Percentiles rank a stretch among this genome's conserved stretches.
phyloP scores from a whole-genome alignment of 2,113 vertebrate genomes.

The Clarias magur region DNA sequence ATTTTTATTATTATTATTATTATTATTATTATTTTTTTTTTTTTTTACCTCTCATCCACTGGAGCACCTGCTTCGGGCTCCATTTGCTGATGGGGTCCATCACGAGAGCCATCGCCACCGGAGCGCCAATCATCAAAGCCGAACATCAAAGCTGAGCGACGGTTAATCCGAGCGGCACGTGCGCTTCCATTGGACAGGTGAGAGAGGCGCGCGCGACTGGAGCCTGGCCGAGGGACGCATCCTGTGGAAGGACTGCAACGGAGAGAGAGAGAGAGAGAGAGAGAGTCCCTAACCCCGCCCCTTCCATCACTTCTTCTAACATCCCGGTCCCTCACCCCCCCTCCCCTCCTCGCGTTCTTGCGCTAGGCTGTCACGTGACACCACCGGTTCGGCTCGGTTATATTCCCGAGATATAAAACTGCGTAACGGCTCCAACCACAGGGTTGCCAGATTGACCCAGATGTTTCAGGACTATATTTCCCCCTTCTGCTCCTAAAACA shows the following conservation, averaged over 20 bases:
- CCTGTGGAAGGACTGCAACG: slow-evolving; percentile 59
- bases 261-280: slow-evolving; percentile 5
- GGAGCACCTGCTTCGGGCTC: slow-evolving; percentile 81
- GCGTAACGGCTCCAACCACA: neutral
- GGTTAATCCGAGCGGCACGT: slow-evolving; percentile 39
- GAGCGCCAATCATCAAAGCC: slow-evolving; percentile 67
- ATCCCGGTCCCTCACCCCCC: neutral
- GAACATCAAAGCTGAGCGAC: slow-evolving; percentile 40
- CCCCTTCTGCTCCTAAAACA: too few relatives aligned
- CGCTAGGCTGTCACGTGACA: slow-evolving; percentile 26
- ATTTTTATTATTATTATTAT: too few relatives aligned
- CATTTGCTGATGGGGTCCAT: slow-evolving; percentile 84
- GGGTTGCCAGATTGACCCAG: neutral
- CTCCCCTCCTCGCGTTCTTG: neutral
- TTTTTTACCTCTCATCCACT: slow-evolving; percentile 84
- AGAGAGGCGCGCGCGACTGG: slow-evolving; percentile 56
- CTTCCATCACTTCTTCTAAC: slow-evolving; percentile 11
- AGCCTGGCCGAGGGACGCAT: slow-evolving; percentile 69
- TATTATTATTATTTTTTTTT: too few relatives aligned
- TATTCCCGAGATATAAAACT: slow-evolving; percentile 5
- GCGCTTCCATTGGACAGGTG: slow-evolving; percentile 26
- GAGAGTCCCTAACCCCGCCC: slow-evolving; percentile 28
- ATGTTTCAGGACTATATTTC: neutral
- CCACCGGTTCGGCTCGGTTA: neutral
- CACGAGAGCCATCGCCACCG: slow-evolving; percentile 77